Conservation (phyloP, 2,113 vertebrate species). For the Grammomys surdaster region DNA sequence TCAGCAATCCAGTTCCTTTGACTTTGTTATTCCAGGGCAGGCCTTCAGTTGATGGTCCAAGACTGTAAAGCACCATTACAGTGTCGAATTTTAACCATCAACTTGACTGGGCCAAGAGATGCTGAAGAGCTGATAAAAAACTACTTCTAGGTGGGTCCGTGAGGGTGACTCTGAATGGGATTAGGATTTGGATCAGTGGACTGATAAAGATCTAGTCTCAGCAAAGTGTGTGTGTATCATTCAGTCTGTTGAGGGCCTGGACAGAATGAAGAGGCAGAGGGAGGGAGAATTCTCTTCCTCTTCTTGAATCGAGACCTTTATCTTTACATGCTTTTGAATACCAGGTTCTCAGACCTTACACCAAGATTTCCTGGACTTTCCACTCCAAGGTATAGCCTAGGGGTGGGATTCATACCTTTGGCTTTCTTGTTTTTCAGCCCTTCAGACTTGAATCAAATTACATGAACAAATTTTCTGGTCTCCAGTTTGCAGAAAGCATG, state of each 20-base stretch:
- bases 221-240: not conserved
- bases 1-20: not conserved
- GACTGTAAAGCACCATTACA: not conserved
- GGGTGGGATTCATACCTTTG: not conserved
- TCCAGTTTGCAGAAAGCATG: not conserved
- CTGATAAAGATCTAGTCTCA: not conserved
- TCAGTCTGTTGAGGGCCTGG: not conserved
- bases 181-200: not conserved
- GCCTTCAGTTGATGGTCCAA: not conserved
- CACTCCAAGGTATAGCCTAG: not conserved
- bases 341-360: not conserved
- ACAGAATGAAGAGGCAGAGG: not conserved
- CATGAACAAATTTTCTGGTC: not conserved
- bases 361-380: not conserved
- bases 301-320: not conserved
- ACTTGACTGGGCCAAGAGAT: not conserved
- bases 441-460: not conserved
- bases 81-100: not conserved
- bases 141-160: not conserved
- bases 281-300: not conserved
- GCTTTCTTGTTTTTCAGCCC: not conserved
- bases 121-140: not conserved
- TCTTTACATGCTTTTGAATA: not conserved
- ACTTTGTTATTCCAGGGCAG: not conserved
- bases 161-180: not conserved